Percentiles rank a stretch among this genome's conserved stretches.
phyloP scores from a whole-genome alignment of 1,140 invertebrate species.

The Drosophila erecta region DNA sequence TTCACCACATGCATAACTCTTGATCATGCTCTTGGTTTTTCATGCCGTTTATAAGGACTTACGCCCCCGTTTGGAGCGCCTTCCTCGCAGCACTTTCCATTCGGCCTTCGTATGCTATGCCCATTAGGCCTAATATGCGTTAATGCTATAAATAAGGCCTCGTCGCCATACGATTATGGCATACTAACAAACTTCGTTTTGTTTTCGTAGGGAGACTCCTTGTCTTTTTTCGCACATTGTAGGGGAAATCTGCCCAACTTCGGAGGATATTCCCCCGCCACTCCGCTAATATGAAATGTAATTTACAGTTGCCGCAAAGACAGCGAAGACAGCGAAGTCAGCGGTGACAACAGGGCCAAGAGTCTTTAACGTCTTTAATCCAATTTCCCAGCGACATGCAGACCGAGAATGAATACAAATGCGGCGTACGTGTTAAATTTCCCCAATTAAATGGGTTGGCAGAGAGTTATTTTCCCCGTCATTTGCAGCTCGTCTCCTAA shows the following conservation, averaged over 20 bases:
- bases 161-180: conserved; percentile 78
- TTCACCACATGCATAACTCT: conserved; percentile 38
- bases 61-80: not conserved
- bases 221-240: conserved; percentile 25
- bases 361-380: conserved; percentile 81
- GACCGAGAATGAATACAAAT: conserved; percentile 82
- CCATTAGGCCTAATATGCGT: conserved; percentile 81
- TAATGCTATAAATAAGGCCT: conserved; percentile 81
- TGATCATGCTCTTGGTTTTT: conserved; percentile 44
- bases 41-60: conserved; percentile 66
- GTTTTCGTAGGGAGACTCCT: conserved; percentile 22
- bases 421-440: conserved; percentile 81
- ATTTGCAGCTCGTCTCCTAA: conserved; percentile 61
- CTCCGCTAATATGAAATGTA: conserved; percentile 66
- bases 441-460: conserved; percentile 80
- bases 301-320: conserved; percentile 70
- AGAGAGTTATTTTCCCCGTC: conserved; percentile 44
- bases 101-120: conserved; percentile 65
- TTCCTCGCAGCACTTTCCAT: too few species aligned
- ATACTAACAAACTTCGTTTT: conserved; percentile 75
- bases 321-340: conserved; percentile 19
- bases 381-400: conserved; percentile 71
- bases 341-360: conserved; percentile 29
- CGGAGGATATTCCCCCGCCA: not conserved
- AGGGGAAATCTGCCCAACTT: not conserved